Evolutionary conservation across 2,113 vertebrate genomes (phyloP), one percentile per base, ranked within the genome.

Genomic region (Sitta europaea): DNA sequence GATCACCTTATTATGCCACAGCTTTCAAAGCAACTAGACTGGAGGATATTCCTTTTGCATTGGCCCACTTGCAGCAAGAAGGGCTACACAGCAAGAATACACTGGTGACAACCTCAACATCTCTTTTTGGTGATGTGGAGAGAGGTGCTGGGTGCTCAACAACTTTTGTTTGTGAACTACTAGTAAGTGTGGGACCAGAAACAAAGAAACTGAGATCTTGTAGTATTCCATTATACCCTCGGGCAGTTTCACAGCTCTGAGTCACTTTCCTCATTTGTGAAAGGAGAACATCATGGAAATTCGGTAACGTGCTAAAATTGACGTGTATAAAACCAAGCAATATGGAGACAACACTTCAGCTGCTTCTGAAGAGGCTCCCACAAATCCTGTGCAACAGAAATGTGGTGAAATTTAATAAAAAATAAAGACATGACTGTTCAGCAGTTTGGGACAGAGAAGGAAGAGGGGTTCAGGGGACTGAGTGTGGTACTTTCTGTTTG

Each of bases 401-500:
- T 33, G 23, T 0, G 7, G 4, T 68, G 38, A 51, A 63, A 51
- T 80, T 15, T 20, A 61, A 16, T 17, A 28, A 3, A 13, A 28
- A 45, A 25, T 14, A 61, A 22, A 38, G 36, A 10, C 3, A 3
- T 4, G 11, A 10, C 38, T 65, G 31, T 31, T 24, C 17, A 72
- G 62, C 14, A 36, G 11, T 55, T 67, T 82, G 57, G 71, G 66
- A 61, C 10, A 55, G 62, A 43, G n/a, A 47, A 57, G 8, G 21
- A 65, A 54, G 28, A 62, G 10, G 19, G 7, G 10, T 36, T 59
- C 38, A 55, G 63, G 65, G 40, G 24, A 21, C 33, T 55, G 53
- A 67, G 15, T 0, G 4, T 62, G 58, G 27, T 21, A 50, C 23
- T 2, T 67, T 0, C 36, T 31, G 54, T 35, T 23, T 80, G 6